Conservation (phyloP, 2,888 invertebrate species). For the Limenitis camilla region DNA sequence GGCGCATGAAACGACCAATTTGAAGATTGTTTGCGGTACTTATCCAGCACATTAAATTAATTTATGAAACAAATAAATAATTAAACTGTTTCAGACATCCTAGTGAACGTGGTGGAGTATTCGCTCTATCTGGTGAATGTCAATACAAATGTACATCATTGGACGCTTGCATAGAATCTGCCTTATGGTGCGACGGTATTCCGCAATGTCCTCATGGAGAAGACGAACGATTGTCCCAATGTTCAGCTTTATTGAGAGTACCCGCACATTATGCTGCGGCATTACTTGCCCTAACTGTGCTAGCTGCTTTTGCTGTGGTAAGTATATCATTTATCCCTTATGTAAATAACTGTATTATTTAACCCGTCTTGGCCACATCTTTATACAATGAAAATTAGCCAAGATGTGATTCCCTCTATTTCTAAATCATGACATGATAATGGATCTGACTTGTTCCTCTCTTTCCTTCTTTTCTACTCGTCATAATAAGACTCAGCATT, state of each 20-base stretch:
- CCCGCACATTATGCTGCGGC: constrained; percentile 82
- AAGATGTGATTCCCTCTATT: no score
- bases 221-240: constrained; percentile 86
- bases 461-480: no score
- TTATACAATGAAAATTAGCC: no score
- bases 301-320: constrained; percentile 70
- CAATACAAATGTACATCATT: constrained; percentile 84
- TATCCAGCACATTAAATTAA: neutral
- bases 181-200: constrained; percentile 87
- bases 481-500: no score
- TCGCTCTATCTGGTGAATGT: constrained; percentile 81
- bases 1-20: no score
- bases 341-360: no score
- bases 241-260: constrained; percentile 83
- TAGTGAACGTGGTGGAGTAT: constrained; percentile 68
- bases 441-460: no score
- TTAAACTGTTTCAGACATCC: constrained; percentile 58
- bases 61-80: neutral
- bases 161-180: constrained; percentile 85
- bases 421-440: no score
- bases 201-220: constrained; percentile 86
- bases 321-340: constrained; percentile 26
- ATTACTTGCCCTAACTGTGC: constrained; percentile 66
- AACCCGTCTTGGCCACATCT: no score
- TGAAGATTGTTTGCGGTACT: neutral